These are phyloP conservation scores for Cabera pusaria DNA, from an alignment of 2,888 invertebrate species.

Conservation along the genomic window DNA sequence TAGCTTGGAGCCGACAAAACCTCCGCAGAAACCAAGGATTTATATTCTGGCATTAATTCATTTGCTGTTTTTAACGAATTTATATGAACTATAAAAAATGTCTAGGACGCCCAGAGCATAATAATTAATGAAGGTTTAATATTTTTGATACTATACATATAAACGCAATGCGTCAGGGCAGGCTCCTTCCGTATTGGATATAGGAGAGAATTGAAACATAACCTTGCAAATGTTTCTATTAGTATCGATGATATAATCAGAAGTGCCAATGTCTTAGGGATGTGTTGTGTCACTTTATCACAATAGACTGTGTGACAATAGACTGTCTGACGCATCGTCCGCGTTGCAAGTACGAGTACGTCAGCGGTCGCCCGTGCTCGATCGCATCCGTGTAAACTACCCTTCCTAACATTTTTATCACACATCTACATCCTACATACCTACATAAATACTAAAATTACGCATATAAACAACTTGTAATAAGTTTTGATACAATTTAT, in stretches of 20 bases:
- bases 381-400: too few species aligned
- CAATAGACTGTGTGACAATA: constrained; percentile 27
- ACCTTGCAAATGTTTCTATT: too few species aligned
- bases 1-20: constrained; percentile 40
- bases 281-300: constrained; percentile 40
- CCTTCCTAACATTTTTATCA: too few species aligned
- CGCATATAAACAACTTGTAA: too few species aligned
- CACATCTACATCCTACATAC: too few species aligned
- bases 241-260: constrained; percentile 42
- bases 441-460: too few species aligned
- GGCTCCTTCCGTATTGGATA: constrained; percentile 33
- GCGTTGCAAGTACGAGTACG: too few species aligned
- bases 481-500: too few species aligned
- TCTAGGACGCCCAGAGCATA: constrained; percentile 49
- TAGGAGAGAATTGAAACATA: constrained; percentile 28
- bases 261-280: constrained; percentile 13
- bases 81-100: constrained; percentile 67
- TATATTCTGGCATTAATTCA: constrained; percentile 50
- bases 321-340: too few species aligned
- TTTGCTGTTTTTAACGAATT: constrained; percentile 57
- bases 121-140: too few species aligned
- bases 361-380: too few species aligned
- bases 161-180: constrained; percentile 27
- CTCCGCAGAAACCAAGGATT: constrained; percentile 43
- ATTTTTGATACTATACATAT: too few species aligned